Evolutionary conservation across 2,797 vertebrate genomes (phyloP).

Genomic region (Anguilla pacifica): DNA sequence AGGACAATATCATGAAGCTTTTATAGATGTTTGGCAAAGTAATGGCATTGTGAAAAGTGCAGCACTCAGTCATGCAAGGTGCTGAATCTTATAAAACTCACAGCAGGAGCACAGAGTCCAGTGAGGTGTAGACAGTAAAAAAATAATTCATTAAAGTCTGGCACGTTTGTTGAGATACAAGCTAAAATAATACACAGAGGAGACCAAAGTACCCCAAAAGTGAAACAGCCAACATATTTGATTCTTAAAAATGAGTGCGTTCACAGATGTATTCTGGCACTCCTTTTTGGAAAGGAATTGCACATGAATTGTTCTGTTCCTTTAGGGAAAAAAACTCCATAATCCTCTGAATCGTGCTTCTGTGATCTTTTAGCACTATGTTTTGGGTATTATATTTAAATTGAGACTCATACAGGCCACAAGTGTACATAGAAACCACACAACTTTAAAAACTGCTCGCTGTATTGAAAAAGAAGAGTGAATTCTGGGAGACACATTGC

Average conservation of each 20-base stretch:
- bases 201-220: not conserved
- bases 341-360: not conserved
- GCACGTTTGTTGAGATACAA: not conserved
- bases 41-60: slow-evolving; percentile 61
- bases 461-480: not conserved
- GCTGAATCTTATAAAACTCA: slow-evolving; percentile 69
- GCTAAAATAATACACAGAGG: not conserved
- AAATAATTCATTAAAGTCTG: slow-evolving; percentile 49
- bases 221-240: not conserved
- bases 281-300: not conserved
- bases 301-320: not conserved
- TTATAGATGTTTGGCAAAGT: slow-evolving; percentile 60
- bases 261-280: not conserved
- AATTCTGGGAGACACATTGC: not conserved
- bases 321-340: not conserved
- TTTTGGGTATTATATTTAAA: not conserved
- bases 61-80: slow-evolving; percentile 68
- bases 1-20: slow-evolving; percentile 69
- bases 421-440: not conserved
- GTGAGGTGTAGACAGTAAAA: slow-evolving; percentile 72
- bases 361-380: not conserved
- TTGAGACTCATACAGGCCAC: not conserved
- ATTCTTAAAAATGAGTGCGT: not conserved
- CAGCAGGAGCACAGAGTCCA: slow-evolving; percentile 67
- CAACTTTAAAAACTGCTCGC: not conserved